These are phyloP conservation scores for Eubasilissa regina DNA, from an alignment of 1,140 invertebrate species.

Conservation along the genomic window DNA sequence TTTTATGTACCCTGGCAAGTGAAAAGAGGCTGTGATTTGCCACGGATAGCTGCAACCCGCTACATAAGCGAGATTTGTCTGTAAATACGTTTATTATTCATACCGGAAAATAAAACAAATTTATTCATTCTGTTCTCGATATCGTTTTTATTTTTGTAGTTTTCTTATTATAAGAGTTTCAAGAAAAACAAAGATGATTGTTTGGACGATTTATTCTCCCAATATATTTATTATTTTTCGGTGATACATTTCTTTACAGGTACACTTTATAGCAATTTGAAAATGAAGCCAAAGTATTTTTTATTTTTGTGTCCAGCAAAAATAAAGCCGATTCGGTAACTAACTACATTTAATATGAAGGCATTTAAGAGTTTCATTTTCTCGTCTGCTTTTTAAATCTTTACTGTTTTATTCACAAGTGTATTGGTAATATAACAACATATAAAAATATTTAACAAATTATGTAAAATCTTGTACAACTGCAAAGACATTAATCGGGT, in stretches of 20 bases:
- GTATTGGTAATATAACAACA: slow-evolving; percentile 16
- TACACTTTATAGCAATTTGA: slow-evolving; percentile 36
- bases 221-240: slow-evolving; percentile 39
- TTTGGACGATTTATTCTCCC: slow-evolving; percentile 48
- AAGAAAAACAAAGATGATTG: slow-evolving; percentile 9
- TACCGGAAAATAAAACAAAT: no score
- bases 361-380: slow-evolving; percentile 18
- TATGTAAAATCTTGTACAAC: slow-evolving; percentile 13
- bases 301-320: neutral
- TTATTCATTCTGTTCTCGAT: no score
- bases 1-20: no score
- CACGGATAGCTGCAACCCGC: no score
- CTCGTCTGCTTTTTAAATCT: slow-evolving; percentile 2
- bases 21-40: no score
- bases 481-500: slow-evolving; percentile 1
- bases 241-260: slow-evolving; percentile 39
- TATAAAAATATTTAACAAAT: slow-evolving; percentile 22
- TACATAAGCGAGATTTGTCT: no score
- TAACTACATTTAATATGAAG: slow-evolving; percentile 4
- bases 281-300: slow-evolving; percentile 1
- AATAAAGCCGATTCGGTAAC: neutral
- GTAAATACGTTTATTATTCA: no score
- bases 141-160: no score
- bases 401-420: slow-evolving; percentile 9
- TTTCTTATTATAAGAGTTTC: neutral